Conservation (phyloP, 2,797 vertebrate species). For the Typhlichthys eigenmanni region DNA sequence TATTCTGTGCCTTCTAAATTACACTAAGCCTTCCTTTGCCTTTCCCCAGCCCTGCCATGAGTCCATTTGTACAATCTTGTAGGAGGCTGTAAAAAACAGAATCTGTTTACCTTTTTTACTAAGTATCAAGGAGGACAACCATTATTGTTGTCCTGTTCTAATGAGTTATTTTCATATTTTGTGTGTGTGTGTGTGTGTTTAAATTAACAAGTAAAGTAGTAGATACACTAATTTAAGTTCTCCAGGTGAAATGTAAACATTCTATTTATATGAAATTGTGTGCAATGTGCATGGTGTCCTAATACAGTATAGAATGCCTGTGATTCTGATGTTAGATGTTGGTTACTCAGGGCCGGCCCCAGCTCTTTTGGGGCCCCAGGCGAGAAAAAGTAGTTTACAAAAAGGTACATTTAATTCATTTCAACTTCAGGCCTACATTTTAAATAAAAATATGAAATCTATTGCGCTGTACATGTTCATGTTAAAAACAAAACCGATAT, state of each 20-base stretch:
- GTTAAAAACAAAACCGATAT: too few species aligned
- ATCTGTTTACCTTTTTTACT: conserved; percentile 23
- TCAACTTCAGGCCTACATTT: too few species aligned
- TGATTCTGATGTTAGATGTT: neutral
- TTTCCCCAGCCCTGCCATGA: conserved; percentile 28
- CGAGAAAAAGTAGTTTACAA: too few species aligned
- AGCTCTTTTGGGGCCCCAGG: too few species aligned
- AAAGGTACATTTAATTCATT: too few species aligned
- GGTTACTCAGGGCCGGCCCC: too few species aligned
- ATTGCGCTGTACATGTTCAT: too few species aligned
- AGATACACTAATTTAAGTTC: neutral
- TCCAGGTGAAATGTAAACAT: neutral
- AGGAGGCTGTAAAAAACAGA: conserved; percentile 44
- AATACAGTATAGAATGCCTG: too few species aligned
- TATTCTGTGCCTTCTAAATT: conserved; percentile 52
- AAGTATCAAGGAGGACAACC: conserved; percentile 23
- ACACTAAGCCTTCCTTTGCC: conserved; percentile 25
- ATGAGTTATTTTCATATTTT: neutral
- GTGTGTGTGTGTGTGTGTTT: neutral
- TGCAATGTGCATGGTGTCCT: too few species aligned
- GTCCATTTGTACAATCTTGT: conserved; percentile 38
- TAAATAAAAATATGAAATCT: too few species aligned
- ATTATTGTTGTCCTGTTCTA: conserved; percentile 47
- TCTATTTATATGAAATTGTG: too few species aligned
- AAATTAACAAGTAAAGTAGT: neutral